Evolutionary conservation across 1,140 invertebrate species (phyloP), one percentile per base, ranked within the genome.

Genomic region (Listronotus oregonensis): DNA sequence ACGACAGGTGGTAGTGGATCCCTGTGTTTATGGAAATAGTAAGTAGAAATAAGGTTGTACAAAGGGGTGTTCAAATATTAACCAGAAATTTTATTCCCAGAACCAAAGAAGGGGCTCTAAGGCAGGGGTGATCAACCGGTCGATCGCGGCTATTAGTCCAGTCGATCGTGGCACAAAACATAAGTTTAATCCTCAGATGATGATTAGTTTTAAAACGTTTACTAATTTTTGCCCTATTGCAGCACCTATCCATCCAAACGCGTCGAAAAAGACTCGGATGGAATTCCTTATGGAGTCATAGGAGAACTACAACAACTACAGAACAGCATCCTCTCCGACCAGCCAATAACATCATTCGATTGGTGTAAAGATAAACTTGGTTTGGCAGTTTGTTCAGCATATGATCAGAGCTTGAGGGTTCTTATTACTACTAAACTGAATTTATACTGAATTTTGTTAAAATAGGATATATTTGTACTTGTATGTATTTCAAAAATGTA

Each of bases 1-100:
- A 96, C 95, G 0, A 89, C 89, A 70, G 93, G 94, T 8, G 95
- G 96, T 10, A 88, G 87, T 75, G 96, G 95, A 31, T 90, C 92
- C 15, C 75, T 97, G 1, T 87, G 89, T 72, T 80, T 98, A 11
- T 98, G 95, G 95, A 93, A 97, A 86, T 98, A 98, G 92, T 95
- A 83, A 84, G 84, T 66, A 27, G 5, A 27, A n/a, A n/a, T n/a
- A n/a, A n/a, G n/a, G n/a, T n/a, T n/a, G n/a, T n/a, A n/a, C n/a
- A n/a, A n/a, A n/a, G n/a, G n/a, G n/a, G n/a, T n/a, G n/a, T n/a
- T n/a, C n/a, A n/a, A n/a, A n/a, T n/a, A n/a, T n/a, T n/a, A n/a
- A n/a, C n/a, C n/a, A n/a, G n/a, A n/a, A n/a, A n/a, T n/a, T n/a
- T n/a, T n/a, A n/a, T n/a, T n/a, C n/a, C n/a, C n/a, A n/a, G n/a